A percentile compares a stretch with the other conserved stretches of the same genome.
Evolutionary conservation across 37 sponge, comb jelly and placozoan genomes (phyloP).

Genomic region (Crambe crambe): DNA sequence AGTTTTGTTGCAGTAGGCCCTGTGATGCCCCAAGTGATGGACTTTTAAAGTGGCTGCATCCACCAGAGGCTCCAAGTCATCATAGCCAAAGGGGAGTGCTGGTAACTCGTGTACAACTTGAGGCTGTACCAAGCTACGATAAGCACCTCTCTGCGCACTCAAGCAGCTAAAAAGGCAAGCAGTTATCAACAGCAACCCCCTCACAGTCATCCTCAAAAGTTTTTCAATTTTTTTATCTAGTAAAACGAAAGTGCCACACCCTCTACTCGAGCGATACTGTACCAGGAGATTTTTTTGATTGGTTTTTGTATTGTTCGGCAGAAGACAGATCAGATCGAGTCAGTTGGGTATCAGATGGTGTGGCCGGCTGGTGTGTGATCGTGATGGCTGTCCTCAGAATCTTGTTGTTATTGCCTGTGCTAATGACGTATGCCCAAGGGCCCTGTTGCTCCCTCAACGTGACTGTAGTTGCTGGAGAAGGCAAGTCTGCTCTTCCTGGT

Average conservation of each 20-base stretch:
- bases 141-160: slow-evolving; percentile 11
- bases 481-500: not conserved
- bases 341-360: too few species aligned
- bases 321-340: too few species aligned
- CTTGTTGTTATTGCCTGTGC: slow-evolving; percentile 23
- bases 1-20: slow-evolving; percentile 69
- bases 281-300: too few species aligned
- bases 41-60: slow-evolving; percentile 68
- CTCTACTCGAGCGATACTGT: too few species aligned
- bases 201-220: not conserved
- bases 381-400: not conserved
- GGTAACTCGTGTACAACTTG: slow-evolving; percentile 50
- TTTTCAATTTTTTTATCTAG: not conserved
- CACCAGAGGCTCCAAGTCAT: slow-evolving; percentile 71
- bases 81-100: slow-evolving; percentile 62
- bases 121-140: slow-evolving; percentile 8
- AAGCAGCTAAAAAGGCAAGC: not conserved
- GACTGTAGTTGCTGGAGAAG: slow-evolving; percentile 37
- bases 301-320: too few species aligned
- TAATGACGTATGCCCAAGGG: slow-evolving; percentile 13
- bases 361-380: too few species aligned
- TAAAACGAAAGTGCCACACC: not conserved
- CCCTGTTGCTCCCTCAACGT: slow-evolving; percentile 46
- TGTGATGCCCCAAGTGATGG: slow-evolving; percentile 82
- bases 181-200: not conserved